A percentile compares a stretch with the other conserved stretches of the same genome.
Conservation (phyloP, 2,888 invertebrate species). For the Thelaira solivaga region DNA sequence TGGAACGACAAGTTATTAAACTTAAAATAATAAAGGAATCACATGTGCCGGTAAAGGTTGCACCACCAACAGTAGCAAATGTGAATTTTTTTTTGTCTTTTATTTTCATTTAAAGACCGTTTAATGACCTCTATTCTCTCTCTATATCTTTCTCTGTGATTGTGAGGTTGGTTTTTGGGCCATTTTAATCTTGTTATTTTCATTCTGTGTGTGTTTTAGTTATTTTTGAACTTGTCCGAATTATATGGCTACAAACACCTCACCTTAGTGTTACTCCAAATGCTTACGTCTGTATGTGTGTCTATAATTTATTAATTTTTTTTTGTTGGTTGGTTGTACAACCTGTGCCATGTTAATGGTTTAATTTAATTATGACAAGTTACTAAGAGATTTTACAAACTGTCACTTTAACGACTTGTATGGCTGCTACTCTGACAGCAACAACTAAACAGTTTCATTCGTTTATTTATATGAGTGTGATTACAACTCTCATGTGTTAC, state of each 20-base stretch:
- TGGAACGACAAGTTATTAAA: neutral
- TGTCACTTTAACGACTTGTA: constrained; percentile 41
- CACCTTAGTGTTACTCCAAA: constrained; percentile 28
- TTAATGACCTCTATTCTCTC: constrained; percentile 58
- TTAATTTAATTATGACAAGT: constrained; percentile 62
- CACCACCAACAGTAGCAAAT: constrained; percentile 21
- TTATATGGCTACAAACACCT: constrained; percentile 38
- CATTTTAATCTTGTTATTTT: constrained; percentile 36
- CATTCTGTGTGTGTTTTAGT: constrained; percentile 12
- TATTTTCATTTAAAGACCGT: constrained; percentile 49
- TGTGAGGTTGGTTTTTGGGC: constrained; percentile 42
- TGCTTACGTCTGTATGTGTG: constrained; percentile 3
- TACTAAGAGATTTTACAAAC: constrained; percentile 51
- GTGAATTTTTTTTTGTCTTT: constrained; percentile 8
- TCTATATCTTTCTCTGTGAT: constrained; percentile 14
- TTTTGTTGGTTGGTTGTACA: constrained; percentile 29
- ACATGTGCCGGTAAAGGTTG: constrained; percentile 6
- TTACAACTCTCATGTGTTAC: neutral
- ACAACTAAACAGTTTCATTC: constrained; percentile 22
- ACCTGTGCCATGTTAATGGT: constrained; percentile 62
- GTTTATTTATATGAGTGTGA: neutral
- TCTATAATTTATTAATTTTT: neutral
- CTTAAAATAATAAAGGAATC: constrained; percentile 9
- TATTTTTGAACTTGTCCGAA: constrained; percentile 51
- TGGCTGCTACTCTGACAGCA: constrained; percentile 38